Conservation (phyloP, 2,113 vertebrate genomes). For the Dipodomys ordii region DNA sequence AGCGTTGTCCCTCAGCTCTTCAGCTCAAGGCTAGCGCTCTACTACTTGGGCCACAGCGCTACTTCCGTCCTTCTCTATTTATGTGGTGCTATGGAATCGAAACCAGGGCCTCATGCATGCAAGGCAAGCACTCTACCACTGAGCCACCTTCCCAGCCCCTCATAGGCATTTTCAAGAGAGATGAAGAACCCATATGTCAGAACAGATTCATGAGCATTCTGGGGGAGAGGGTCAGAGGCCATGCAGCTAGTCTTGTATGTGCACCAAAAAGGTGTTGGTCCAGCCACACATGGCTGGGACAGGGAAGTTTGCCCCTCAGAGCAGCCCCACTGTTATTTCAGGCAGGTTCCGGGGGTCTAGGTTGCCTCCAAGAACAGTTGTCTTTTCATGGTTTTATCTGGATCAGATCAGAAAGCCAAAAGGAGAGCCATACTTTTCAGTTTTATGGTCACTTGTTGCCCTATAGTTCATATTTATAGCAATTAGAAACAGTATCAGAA, state of each 20-base stretch:
- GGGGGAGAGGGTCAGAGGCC: background rate
- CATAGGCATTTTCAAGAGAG: background rate
- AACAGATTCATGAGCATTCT: background rate
- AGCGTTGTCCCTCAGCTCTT: too few relatives aligned
- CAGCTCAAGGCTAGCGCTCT: too few relatives aligned
- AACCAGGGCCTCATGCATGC: too few relatives aligned
- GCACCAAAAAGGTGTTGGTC: background rate
- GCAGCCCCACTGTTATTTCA: background rate
- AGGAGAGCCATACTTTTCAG: background rate
- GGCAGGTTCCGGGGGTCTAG: too few relatives aligned
- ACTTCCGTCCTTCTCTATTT: too few relatives aligned
- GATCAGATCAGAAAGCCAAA: background rate
- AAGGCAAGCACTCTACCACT: too few relatives aligned
- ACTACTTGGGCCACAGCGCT: too few relatives aligned
- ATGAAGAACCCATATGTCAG: background rate
- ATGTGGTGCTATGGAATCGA: too few relatives aligned
- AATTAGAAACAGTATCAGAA: background rate
- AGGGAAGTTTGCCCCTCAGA: background rate
- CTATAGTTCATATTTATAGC: background rate
- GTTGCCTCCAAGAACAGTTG: background rate
- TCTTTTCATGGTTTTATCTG: background rate
- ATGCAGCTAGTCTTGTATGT: background rate
- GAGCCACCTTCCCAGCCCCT: background rate
- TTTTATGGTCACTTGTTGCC: background rate
- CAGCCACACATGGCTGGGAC: too few relatives aligned